Evolutionary conservation across 2,797 vertebrate genomes (phyloP).

Genomic region (Coendou prehensilis): DNA sequence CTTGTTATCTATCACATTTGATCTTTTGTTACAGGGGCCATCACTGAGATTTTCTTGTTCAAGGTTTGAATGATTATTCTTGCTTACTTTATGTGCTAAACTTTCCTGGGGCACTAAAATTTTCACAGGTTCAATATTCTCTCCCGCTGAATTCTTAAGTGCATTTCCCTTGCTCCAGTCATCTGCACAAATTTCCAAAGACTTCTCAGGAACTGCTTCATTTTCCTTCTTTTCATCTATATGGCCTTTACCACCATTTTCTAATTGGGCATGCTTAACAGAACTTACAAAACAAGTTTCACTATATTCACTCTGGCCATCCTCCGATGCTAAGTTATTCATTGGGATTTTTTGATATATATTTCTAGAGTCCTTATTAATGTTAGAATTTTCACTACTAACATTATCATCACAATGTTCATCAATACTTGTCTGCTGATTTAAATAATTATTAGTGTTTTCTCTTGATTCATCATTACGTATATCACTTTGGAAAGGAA

Average conservation of each 20-base stretch:
- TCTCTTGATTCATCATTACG: conserved; percentile 83
- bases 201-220: conserved; percentile 63
- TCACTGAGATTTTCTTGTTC: conserved; percentile 75
- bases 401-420: conserved; percentile 69
- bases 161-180: conserved; percentile 94
- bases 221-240: conserved; percentile 34
- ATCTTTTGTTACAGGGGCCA: conserved; percentile 83
- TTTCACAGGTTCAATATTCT: conserved; percentile 92
- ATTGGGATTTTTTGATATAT: conserved; percentile 73
- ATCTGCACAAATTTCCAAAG: conserved; percentile 89
- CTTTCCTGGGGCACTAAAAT: conserved; percentile 88
- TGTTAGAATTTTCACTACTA: conserved; percentile 75
- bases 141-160: conserved; percentile 89
- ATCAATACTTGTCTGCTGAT: conserved; percentile 78
- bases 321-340: conserved; percentile 85
- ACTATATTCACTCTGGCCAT: conserved; percentile 88
- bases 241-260: conserved; percentile 43
- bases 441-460: conserved; percentile 84
- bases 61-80: conserved; percentile 68
- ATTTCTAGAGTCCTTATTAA: conserved; percentile 63
- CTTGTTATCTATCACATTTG: conserved; percentile 93
- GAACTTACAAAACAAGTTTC: conserved; percentile 79
- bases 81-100: conserved; percentile 44
- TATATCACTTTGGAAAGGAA: conserved; percentile 82
- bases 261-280: conserved; percentile 13